Evolutionary conservation across 2,888 invertebrate genomes (phyloP).

Genomic region (Gastrophysa polygoni): DNA sequence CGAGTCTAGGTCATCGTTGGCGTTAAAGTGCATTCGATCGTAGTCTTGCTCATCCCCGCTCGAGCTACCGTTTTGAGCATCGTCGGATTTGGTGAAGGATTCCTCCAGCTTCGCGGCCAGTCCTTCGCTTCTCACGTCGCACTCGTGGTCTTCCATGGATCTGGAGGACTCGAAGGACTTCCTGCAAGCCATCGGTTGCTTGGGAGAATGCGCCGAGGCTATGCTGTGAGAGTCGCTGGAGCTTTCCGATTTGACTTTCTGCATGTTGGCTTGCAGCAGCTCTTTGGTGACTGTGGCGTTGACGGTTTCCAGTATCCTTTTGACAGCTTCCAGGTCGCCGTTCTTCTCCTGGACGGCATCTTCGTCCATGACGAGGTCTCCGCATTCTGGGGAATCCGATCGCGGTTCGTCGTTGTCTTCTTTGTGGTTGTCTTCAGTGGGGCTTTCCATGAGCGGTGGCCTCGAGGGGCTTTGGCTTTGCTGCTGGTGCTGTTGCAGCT

Average conservation of each 20-base stretch:
- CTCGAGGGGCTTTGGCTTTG: constrained; percentile 61
- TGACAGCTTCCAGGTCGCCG: constrained; percentile 67
- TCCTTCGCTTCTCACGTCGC: constrained; percentile 72
- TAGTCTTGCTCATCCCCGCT: constrained; percentile 60
- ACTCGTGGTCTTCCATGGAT: constrained; percentile 75
- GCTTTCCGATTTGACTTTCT: constrained; percentile 67
- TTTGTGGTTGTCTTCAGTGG: constrained; percentile 59
- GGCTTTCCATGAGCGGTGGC: constrained; percentile 56
- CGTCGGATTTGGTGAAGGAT: constrained; percentile 64
- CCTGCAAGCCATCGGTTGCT: constrained; percentile 63
- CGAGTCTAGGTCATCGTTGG: constrained; percentile 61
- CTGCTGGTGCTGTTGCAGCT: constrained; percentile 64
- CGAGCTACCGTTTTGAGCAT: constrained; percentile 58
- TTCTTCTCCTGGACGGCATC: constrained; percentile 61
- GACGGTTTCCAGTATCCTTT: constrained; percentile 76
- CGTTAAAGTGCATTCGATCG: constrained; percentile 55
- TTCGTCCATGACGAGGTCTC: constrained; percentile 73
- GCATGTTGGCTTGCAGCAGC: constrained; percentile 71
- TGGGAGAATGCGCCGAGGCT: constrained; percentile 49
- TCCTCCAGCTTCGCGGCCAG: constrained; percentile 78
- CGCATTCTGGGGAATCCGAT: constrained; percentile 54
- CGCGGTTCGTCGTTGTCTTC: constrained; percentile 59
- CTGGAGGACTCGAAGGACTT: constrained; percentile 64
- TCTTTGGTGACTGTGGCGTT: constrained; percentile 78
- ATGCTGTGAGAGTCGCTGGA: constrained; percentile 58